Evolutionary conservation across 2,113 vertebrate species (phyloP), one percentile per base, ranked within the genome.

Genomic region (Leucopsar rothschildi): DNA sequence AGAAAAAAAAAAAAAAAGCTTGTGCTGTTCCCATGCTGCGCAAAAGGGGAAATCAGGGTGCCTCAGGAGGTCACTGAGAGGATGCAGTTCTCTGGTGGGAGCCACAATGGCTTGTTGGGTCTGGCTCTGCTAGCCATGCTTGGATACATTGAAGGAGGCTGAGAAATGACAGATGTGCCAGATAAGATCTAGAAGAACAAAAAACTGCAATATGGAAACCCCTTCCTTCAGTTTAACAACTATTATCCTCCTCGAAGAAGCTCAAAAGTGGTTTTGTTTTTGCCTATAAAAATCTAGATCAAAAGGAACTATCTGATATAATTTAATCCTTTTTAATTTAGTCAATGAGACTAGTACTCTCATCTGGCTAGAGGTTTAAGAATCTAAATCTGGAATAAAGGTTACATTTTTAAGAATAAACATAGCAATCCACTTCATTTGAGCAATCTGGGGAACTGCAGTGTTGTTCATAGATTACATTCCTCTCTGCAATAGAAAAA

Each of bases 391-490:
- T 80, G 79, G 53, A 86, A 86, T 49, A 76, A 89, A 75, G 25
- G 63, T 23, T 91, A 37, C 6, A 4, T 78, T 95, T 89, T 94
- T 35, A 93, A 88, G 42, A 88, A 70, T 56, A 92, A 86, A 25
- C 47, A 39, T 39, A 88, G 49, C 59, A 70, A 64, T 55, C 40
- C 47, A 66, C 71, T 94, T 94, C 42, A 45, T 81, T 94, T 94
- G 47, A 95, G 85, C 82, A 93, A 94, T 92, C 82, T 84, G 86
- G 65, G 90, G 86, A 90, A 84, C 56, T 68, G 93, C 47, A 88
- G 45, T 47, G 55, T 91, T 92, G 81, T 95, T 92, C 75, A 91
- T 75, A 91, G 85, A 80, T 90, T 93, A 90, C 88, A 92, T 96
- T 96, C 76, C 60, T 90, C 76, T 79, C 52, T 42, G 71, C 29